Base-by-base conservation (phyloP, 2,797 vertebrate species). In the Liparis tanakae region DNA sequence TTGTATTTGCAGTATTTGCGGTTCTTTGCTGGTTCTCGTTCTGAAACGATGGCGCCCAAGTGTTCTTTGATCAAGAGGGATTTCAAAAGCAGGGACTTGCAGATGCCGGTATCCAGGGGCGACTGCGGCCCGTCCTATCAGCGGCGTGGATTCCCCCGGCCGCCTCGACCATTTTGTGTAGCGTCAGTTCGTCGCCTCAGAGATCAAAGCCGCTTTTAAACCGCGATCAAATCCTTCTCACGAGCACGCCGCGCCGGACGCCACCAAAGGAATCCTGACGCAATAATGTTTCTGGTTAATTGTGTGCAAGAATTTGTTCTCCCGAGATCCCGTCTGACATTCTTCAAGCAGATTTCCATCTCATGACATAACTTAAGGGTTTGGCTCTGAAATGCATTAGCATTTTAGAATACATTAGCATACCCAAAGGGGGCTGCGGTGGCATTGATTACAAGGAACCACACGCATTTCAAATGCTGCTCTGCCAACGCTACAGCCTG, bases 381-480 rank as follows among this genome's bases (percentile, higher is more conserved):
- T 82, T 87, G 76, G 72, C 71, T 72, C 70, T 51, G 80, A 86
- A 87, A 88, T 9, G 37, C 67, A 92, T 92, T 91, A 86, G 83
- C 89, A 92, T 92, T 91, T 91, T 80, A 68, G 79, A 90, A 88
- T 60, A 63, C 62, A 92, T 93, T 88, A 89, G 71, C 85, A 86
- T 84, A 82, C 72, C 80, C 85, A 76, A 85, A 83, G 87, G 86
- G 84, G 84, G 65, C 53, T 80, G 78, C 44, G 10, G 84, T 77
- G 87, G 86, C 89, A 91, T 87, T 91, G 90, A 92, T 92, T 91
- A 91, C 85, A 88, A 85, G 79, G 80, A 88, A 83, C 82, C 22
- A 4, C 71, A 72, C 89, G 82, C 77, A 90, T 89, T 88, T 81
- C 82, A 73, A 87, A 87, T 85, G 82, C 77, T 72, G 72, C 72